Evolutionary conservation across 2,113 vertebrate genomes (phyloP), one percentile per base, ranked within the genome.

Genomic region (Casuarius casuarius): DNA sequence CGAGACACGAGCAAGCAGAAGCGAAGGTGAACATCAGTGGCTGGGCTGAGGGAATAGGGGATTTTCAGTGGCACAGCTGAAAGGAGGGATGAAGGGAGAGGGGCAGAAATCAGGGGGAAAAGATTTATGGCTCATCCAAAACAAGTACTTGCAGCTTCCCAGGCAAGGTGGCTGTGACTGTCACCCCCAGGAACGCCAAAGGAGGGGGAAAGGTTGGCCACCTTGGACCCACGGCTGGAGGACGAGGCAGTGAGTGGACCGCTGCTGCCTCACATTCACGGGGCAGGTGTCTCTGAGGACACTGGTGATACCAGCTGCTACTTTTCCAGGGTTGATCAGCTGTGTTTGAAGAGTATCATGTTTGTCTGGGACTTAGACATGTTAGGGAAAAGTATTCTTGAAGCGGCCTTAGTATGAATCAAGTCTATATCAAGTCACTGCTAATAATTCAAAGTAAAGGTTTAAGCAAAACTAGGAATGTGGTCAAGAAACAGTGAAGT

Each of bases 361-460:
- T 68, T 91, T 73, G 22, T 75, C 48, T 79, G 49, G 75, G 14
- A 19, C 10, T 58, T 33, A 19, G 56, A 46, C 40, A 65, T 7
- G 17, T 0, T 0, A 33, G 16, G 23, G 5, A 7, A 1, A 21
- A 80, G 56, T 8, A 78, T 21, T 35, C 35, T 65, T 80, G 54
- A 83, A 85, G 70, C 35, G 14, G 3, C 82, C 79, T 63, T 49
- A 72, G 48, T 44, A 81, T 0, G 0, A 82, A 84, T 74, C 40
- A 89, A 75, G 33, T 13, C 74, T 19, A 11, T 48, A 51, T 25
- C 46, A 72, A 94, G 33, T 87, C 62, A 89, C 10, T 82, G 35
- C 77, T 38, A 95, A 42, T 7, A 82, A n/a, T 61, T 54, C 74
- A 44, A 94, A 93, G 26, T 33, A 92, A 84, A 79, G 22, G 10